Conservation (phyloP, 2,888 invertebrate genomes). For the Zhengitettix transpicula region DNA sequence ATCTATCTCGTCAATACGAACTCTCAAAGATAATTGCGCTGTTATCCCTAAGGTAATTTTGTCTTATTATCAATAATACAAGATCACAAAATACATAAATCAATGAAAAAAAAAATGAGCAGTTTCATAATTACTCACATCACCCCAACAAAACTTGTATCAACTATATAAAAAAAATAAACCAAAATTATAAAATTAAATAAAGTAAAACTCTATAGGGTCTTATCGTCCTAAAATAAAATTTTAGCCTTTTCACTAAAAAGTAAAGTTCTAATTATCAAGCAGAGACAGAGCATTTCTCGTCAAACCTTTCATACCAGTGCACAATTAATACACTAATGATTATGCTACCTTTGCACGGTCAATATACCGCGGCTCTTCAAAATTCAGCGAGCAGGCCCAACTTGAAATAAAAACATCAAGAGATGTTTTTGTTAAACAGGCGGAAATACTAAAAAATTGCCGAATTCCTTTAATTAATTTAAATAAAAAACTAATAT, state of each 20-base stretch:
- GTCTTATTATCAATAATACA: slow-evolving; percentile 39
- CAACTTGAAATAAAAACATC: slow-evolving; percentile 44
- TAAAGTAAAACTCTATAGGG: slow-evolving; percentile 52
- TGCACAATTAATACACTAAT: slow-evolving; percentile 62
- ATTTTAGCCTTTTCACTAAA: slow-evolving; percentile 50
- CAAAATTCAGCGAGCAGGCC: slow-evolving; percentile 57
- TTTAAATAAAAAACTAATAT: too few relatives aligned
- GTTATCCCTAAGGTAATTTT: too few relatives aligned
- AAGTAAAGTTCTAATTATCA: slow-evolving; percentile 33
- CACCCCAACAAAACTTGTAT: slow-evolving; percentile 44
- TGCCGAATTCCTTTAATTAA: too few relatives aligned
- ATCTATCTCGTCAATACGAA: slow-evolving; percentile 54
- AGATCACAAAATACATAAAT: slow-evolving; percentile 37
- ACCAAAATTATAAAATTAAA: slow-evolving; percentile 20
- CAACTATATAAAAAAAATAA: slow-evolving; percentile 13
- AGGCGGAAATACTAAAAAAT: too few relatives aligned
- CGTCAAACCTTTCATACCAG: slow-evolving; percentile 62
- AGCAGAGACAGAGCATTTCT: slow-evolving; percentile 16
- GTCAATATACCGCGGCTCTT: slow-evolving; percentile 66
- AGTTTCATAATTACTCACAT: slow-evolving; percentile 33
- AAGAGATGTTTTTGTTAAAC: slow-evolving; percentile 63
- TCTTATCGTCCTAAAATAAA: slow-evolving; percentile 58
- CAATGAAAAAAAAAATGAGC: slow-evolving; percentile 21
- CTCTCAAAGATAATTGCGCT: slow-evolving; percentile 64
- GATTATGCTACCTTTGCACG: slow-evolving; percentile 69